Evolutionary conservation across 92 coral and sea anemone genomes (phyloP).

Genomic region (Heteractis magnifica): DNA sequence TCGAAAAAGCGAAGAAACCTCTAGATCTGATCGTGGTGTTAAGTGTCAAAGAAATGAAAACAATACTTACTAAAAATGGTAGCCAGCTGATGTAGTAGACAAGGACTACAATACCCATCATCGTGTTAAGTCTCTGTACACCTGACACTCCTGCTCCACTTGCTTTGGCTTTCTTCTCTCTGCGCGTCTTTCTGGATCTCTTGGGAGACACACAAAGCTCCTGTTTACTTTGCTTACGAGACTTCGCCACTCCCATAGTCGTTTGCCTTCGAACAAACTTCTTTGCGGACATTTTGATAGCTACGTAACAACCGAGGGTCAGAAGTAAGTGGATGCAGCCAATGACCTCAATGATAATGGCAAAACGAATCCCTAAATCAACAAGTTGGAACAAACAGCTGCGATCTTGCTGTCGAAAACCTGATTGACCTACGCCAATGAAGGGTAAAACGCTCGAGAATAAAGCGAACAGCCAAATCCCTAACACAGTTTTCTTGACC

Average conservation of each 20-base stretch:
- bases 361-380: slow-evolving; percentile 59
- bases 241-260: slow-evolving; percentile 20
- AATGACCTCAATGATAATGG: slow-evolving; percentile 59
- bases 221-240: not conserved
- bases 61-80: slow-evolving; percentile 77
- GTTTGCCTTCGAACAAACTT: slow-evolving; percentile 69
- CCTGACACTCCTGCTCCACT: slow-evolving; percentile 40
- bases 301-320: slow-evolving; percentile 54
- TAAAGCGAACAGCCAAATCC: slow-evolving; percentile 66
- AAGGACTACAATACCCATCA: slow-evolving; percentile 76
- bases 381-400: slow-evolving; percentile 59
- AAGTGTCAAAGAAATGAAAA: not conserved
- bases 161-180: not conserved
- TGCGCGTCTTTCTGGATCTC: not conserved
- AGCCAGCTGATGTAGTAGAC: slow-evolving; percentile 82
- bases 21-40: too few species aligned
- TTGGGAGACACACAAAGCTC: not conserved
- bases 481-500: slow-evolving; percentile 46
- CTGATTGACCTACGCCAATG: slow-evolving; percentile 66
- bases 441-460: slow-evolving; percentile 56
- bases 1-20: too few species aligned
- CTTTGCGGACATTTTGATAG: slow-evolving; percentile 61
- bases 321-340: slow-evolving; percentile 52
- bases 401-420: slow-evolving; percentile 39
- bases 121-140: slow-evolving; percentile 52